phyloP scores from a whole-genome alignment of 2,888 invertebrate genomes.

The Druceiella hillmani region DNA sequence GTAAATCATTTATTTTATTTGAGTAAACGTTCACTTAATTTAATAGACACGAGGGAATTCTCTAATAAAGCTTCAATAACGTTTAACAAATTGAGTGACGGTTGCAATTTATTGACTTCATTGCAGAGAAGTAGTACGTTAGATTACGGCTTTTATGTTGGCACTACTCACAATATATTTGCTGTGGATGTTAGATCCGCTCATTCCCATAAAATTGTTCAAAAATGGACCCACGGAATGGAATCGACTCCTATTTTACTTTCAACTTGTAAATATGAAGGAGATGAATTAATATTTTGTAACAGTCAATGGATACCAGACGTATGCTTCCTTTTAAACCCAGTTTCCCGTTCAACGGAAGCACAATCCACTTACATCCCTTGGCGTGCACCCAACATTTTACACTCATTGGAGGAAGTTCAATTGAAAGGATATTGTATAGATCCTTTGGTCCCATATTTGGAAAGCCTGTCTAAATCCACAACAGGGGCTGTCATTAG shows the following conservation, averaged over 20 bases:
- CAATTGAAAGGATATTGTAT: slow-evolving; percentile 32
- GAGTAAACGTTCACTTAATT: too few relatives aligned
- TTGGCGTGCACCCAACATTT: slow-evolving; percentile 37
- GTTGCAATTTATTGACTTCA: too few relatives aligned
- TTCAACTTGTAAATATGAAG: slow-evolving; percentile 33
- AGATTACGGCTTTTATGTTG: slow-evolving; percentile 33
- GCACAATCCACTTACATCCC: too few relatives aligned
- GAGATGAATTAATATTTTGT: slow-evolving; percentile 35
- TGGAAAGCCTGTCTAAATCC: slow-evolving; percentile 32
- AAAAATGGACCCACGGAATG: slow-evolving; percentile 55
- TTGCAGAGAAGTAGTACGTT: too few relatives aligned
- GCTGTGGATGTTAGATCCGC: slow-evolving; percentile 35
- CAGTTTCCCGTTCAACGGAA: too few relatives aligned
- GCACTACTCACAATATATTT: slow-evolving; percentile 38
- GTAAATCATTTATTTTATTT: too few relatives aligned
- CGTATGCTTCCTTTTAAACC: slow-evolving; percentile 36
- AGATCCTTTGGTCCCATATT: slow-evolving; percentile 34
- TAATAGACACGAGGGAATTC: too few relatives aligned
- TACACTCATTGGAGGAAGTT: slow-evolving; percentile 33
- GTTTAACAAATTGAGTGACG: too few relatives aligned
- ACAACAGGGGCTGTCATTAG: slow-evolving; percentile 34
- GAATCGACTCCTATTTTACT: slow-evolving; percentile 45
- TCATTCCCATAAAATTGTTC: slow-evolving; percentile 30
- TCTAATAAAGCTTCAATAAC: too few relatives aligned
- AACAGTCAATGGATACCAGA: slow-evolving; percentile 45